Conservation (phyloP, 2,888 invertebrate species). For the Eupelmus urozonus region DNA sequence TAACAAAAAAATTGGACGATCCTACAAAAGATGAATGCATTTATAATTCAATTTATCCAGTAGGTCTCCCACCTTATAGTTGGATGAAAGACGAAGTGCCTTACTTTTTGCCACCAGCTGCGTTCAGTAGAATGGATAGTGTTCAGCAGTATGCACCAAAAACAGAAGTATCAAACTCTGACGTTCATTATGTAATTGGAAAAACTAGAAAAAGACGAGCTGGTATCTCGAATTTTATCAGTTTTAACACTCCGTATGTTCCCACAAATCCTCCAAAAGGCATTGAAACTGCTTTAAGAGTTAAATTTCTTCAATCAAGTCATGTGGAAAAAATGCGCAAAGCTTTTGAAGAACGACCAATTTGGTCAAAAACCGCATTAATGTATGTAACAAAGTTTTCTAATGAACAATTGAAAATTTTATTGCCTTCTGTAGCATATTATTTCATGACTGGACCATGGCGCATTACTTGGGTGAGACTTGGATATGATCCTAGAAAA, state of each 20-base stretch:
- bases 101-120: slow-evolving; percentile 86
- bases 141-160: slow-evolving; percentile 73
- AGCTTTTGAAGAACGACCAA: slow-evolving; percentile 90
- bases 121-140: slow-evolving; percentile 88
- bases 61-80: slow-evolving; percentile 78
- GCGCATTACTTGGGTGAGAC: slow-evolving; percentile 92
- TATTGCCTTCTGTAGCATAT: slow-evolving; percentile 91
- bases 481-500: slow-evolving; percentile 94
- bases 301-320: slow-evolving; percentile 74
- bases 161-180: slow-evolving; percentile 66
- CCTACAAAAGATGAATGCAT: slow-evolving; percentile 80
- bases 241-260: slow-evolving; percentile 82
- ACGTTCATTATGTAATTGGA: slow-evolving; percentile 77
- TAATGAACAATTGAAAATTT: slow-evolving; percentile 83
- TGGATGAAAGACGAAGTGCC: slow-evolving; percentile 82
- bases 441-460: slow-evolving; percentile 95
- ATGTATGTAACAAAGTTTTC: slow-evolving; percentile 82
- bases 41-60: slow-evolving; percentile 83
- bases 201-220: slow-evolving; percentile 79
- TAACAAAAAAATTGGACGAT: slow-evolving; percentile 78
- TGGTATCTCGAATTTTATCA: slow-evolving; percentile 82
- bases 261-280: slow-evolving; percentile 82
- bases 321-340: slow-evolving; percentile 73
- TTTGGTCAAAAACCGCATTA: slow-evolving; percentile 92
- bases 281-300: slow-evolving; percentile 79